Evolutionary conservation across 2,113 vertebrate genomes (phyloP), one percentile per base, ranked within the genome.

Genomic region (Bubo blakistoni): DNA sequence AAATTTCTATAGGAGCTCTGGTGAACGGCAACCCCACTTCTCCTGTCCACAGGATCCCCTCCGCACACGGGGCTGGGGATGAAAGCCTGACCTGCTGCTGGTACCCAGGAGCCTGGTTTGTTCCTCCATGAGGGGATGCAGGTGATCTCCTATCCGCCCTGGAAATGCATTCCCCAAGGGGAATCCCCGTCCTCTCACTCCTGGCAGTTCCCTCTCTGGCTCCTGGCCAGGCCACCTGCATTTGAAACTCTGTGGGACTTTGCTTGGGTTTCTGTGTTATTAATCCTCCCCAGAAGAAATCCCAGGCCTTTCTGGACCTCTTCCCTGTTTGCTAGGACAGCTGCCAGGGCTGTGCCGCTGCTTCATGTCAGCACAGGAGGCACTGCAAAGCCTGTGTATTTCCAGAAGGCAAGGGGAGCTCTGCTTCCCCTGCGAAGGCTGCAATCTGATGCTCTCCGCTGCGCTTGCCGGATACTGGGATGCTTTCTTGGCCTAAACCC

Each of bases 281-380:
- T 96, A 96, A 97, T 96, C 81, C 92, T 94, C 55, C 76, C 51
- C 57, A 78, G 90, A 86, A 96, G 90, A 96, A 96, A 96, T 96
- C 92, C 69, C 88, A 93, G 80, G 72, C 91, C 80, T 92, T 93
- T 94, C 91, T 96, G 96, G 96, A 96, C 73, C 72, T 95, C 91
- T 95, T 95, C 94, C 76, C 95, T 92, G 69, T n/a, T 78, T 93
- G 83, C 92, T 90, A 95, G 93, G 81, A 90, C 66, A 82, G 87
- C 80, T 97, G 95, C 92, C 95, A 95, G 90, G 55, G 30, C 86
- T 63, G 63, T 4, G 32, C 82, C 4, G 2, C 92, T 93, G 76
- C 69, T 74, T 92, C 77, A 7, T 46, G 94, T 94, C 71, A 92
- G 90, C 63, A 38, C 71, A 88, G 90, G 86, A 93, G 88, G 90